These are phyloP conservation scores for Hydractinia symbiolongicarpus DNA, from an alignment of 30 jellyfish, hydroid and myxozoan species.

Conservation along the genomic window DNA sequence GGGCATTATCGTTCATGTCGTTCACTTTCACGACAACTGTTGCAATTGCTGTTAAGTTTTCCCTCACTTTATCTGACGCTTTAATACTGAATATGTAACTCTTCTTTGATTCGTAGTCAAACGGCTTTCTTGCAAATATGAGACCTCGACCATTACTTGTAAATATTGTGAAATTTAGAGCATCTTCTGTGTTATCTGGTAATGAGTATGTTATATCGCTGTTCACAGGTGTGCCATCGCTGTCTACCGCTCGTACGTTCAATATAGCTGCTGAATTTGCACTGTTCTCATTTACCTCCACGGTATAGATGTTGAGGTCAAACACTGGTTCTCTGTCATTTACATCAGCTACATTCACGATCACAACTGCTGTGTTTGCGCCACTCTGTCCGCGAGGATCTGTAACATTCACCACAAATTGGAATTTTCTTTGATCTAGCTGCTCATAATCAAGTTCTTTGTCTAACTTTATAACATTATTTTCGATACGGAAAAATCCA, in stretches of 20 bases:
- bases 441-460: constrained; percentile 42
- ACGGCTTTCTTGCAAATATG: constrained; percentile 31
- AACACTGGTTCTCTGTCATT: constrained; percentile 54
- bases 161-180: constrained; percentile 40
- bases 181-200: constrained; percentile 45
- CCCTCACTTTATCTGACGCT: constrained; percentile 44
- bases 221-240: constrained; percentile 25
- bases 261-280: constrained; percentile 2
- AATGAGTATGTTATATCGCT: constrained; percentile 37
- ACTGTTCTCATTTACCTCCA: constrained; percentile 16
- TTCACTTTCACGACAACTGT: constrained; percentile 20
- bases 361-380: constrained; percentile 22
- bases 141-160: constrained; percentile 42
- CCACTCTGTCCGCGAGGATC: constrained; percentile 24
- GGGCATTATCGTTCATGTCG: constrained; percentile 52
- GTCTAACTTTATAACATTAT: neutral
- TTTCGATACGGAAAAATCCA: constrained; percentile 4
- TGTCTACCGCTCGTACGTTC: constrained; percentile 43
- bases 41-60: constrained; percentile 27
- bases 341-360: constrained; percentile 34
- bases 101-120: constrained; percentile 63
- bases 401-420: constrained; percentile 16
- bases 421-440: neutral
- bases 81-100: constrained; percentile 45
- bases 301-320: constrained; percentile 28